Evolutionary conservation across 1,140 invertebrate genomes (phyloP).

Genomic region (Diprion similis): DNA sequence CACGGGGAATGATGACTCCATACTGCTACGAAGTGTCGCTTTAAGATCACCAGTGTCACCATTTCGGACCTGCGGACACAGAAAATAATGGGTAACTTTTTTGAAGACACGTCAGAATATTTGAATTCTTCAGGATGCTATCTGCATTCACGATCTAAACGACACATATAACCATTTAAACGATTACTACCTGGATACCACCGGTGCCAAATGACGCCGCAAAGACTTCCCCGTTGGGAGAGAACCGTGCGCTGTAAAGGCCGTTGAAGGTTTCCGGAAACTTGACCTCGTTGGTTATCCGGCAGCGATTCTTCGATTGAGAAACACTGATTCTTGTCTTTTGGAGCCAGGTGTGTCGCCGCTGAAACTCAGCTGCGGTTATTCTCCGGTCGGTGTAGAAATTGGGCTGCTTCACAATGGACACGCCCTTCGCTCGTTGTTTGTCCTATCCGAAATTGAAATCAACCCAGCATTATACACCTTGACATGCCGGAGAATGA

Average conservation of each 20-base stretch:
- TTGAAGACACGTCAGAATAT: background rate
- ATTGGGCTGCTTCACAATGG: constrained; percentile 6
- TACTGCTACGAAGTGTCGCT: constrained; percentile 29
- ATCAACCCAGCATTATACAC: too few species aligned
- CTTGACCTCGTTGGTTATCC: constrained; percentile 29
- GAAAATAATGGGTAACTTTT: background rate
- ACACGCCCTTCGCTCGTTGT: background rate
- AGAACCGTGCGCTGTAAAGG: constrained; percentile 37
- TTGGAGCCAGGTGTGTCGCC: constrained; percentile 33
- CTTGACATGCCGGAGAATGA: too few species aligned
- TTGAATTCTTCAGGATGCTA: background rate
- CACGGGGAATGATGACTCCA: constrained; percentile 35
- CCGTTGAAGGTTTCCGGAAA: constrained; percentile 38
- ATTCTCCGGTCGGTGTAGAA: constrained; percentile 26
- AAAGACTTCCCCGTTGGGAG: constrained; percentile 33
- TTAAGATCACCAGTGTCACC: constrained; percentile 35
- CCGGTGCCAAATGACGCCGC: constrained; percentile 38
- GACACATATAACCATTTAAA: background rate
- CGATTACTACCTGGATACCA: constrained; percentile 40
- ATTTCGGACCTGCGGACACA: constrained; percentile 28
- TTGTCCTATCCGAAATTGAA: background rate
- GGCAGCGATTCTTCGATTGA: constrained; percentile 24
- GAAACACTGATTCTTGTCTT: constrained; percentile 24
- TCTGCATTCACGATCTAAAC: too few species aligned
- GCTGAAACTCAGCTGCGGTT: constrained; percentile 30